A percentile compares a stretch with the other conserved stretches of the same genome.
Conservation (phyloP, 2,888 invertebrate genomes). For the Ptychoptera contaminata region DNA sequence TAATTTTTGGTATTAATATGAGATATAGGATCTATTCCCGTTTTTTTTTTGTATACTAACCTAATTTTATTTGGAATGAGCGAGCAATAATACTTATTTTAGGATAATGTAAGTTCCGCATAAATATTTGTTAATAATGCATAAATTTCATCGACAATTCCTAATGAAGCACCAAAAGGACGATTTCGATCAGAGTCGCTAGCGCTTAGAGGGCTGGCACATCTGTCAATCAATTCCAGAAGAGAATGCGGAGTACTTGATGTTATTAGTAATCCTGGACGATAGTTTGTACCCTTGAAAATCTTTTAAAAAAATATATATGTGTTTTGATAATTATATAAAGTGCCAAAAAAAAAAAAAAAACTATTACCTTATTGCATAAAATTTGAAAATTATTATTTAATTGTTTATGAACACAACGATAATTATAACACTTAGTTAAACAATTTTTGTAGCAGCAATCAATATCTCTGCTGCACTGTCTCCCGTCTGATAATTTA, state of each 20-base stretch:
- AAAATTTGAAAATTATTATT: slow-evolving; percentile 4
- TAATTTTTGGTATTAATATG: too few relatives aligned
- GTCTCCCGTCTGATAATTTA: too few relatives aligned
- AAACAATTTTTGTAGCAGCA: too few relatives aligned
- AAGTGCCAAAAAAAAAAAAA: not conserved
- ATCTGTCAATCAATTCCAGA: not conserved
- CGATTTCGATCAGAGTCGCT: slow-evolving; percentile 1
- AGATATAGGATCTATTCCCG: too few relatives aligned
- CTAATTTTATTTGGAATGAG: too few relatives aligned
- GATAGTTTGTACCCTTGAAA: slow-evolving; percentile 1
- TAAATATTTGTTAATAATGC: slow-evolving; percentile 1
- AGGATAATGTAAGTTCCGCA: not conserved
- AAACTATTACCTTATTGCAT: not conserved
- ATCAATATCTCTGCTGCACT: too few relatives aligned
- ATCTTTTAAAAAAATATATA: not conserved
- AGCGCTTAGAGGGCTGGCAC: not conserved
- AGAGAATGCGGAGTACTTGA: not conserved
- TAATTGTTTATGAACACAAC: slow-evolving; percentile 1
- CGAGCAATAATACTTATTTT: too few relatives aligned
- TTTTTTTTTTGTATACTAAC: too few relatives aligned
- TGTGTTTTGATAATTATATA: not conserved
- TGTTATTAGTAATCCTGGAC: slow-evolving; percentile 2
- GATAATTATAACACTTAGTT: too few relatives aligned
- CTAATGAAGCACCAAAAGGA: not conserved
- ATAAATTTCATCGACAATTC: not conserved